phyloP scores from a whole-genome alignment of 1,140 invertebrate genomes.

The Laodelphax striatellus region DNA sequence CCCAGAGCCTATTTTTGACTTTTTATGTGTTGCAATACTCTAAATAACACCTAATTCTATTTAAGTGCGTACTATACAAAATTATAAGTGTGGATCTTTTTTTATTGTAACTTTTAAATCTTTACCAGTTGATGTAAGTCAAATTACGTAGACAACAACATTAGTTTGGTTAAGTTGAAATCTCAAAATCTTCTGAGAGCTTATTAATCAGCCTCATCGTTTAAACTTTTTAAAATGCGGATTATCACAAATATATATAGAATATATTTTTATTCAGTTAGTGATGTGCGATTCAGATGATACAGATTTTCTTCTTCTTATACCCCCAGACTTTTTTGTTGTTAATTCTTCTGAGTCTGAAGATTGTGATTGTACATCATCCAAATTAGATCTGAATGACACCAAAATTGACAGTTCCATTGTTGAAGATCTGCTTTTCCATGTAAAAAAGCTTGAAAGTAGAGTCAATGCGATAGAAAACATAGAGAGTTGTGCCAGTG shows the following conservation, averaged over 20 bases:
- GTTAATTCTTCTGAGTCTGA: conserved; percentile 39
- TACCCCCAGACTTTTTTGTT: conserved; percentile 60
- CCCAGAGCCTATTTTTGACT: no score
- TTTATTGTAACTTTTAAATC: no score
- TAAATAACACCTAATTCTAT: no score
- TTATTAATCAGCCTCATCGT: no score
- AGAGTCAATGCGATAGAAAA: conserved; percentile 20
- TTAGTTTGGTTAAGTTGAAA: no score
- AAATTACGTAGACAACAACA: no score
- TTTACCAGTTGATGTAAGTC: no score
- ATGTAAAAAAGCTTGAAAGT: conserved; percentile 20
- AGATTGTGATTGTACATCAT: conserved; percentile 10
- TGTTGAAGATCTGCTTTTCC: conserved; percentile 17
- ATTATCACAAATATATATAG: background rate
- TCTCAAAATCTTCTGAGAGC: no score
- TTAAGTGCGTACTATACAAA: no score
- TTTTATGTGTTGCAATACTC: no score
- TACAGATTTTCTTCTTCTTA: conserved; percentile 62
- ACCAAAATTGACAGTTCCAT: conserved; percentile 5
- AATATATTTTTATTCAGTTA: background rate
- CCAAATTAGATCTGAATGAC: background rate
- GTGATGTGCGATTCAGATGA: conserved; percentile 74
- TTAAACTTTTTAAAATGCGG: no score
- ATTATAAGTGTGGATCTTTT: no score
- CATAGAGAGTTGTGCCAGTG: conserved; percentile 7